These are phyloP conservation scores for Merops nubicus DNA, from an alignment of 2,113 vertebrate species.

Conservation along the genomic window DNA sequence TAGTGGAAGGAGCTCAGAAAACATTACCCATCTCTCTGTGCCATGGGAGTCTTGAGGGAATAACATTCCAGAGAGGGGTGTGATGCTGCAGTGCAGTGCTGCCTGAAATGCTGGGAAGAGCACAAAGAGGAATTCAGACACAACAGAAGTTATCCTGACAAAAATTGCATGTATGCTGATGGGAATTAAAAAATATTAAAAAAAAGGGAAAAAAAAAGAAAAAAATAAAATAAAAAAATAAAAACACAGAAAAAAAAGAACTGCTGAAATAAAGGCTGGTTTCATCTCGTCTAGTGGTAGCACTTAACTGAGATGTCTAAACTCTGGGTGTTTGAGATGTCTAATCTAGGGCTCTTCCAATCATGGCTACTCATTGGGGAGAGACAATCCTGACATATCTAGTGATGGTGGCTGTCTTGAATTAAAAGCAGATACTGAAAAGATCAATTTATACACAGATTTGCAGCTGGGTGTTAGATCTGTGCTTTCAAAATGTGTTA, in stretches of 20 bases:
- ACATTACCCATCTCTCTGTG: constrained; percentile 47
- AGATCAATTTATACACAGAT: background rate
- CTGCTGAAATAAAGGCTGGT: background rate
- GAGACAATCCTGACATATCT: background rate
- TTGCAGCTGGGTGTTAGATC: background rate
- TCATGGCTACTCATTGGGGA: background rate
- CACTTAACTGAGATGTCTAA: background rate
- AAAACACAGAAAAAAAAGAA: background rate
- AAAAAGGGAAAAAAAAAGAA: background rate
- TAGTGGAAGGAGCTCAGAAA: constrained; percentile 57
- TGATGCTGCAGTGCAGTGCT: background rate
- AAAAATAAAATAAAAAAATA: too few species aligned
- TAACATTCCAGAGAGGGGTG: constrained; percentile 32
- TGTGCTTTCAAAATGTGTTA: fast-evolving
- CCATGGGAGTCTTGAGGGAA: constrained; percentile 38
- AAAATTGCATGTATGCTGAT: background rate
- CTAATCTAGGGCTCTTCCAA: background rate
- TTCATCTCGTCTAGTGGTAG: background rate
- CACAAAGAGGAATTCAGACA: constrained; percentile 46
- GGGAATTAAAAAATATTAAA: too few species aligned
- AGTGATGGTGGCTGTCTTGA: background rate
- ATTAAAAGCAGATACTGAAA: background rate
- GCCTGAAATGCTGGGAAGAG: constrained; percentile 23
- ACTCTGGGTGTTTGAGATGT: background rate
- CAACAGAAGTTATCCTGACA: background rate